Conservation (phyloP, 2,888 invertebrate species). For the Eristalis tenax region DNA sequence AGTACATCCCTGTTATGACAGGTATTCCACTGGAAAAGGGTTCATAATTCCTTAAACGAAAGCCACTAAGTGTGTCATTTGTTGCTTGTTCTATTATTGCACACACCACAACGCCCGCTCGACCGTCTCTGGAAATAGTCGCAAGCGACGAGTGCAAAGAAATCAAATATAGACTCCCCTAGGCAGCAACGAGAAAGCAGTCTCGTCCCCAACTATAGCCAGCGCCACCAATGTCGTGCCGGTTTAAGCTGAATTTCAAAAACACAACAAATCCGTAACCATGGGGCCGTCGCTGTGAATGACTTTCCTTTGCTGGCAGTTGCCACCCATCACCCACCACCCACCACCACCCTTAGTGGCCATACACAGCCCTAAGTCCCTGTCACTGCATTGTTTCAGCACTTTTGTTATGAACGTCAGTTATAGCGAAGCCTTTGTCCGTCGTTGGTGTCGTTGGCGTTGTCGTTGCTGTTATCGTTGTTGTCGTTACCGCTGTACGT, state of each 20-base stretch:
- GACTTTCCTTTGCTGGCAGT: constrained; percentile 26
- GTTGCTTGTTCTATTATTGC: constrained; percentile 46
- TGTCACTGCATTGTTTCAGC: constrained; percentile 44
- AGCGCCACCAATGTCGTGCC: constrained; percentile 6
- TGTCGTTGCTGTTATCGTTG: neutral
- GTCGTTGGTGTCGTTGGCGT: constrained; percentile 17
- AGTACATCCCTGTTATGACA: constrained; percentile 19
- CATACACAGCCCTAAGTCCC: neutral
- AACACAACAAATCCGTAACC: constrained; percentile 67
- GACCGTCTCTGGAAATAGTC: constrained; percentile 12
- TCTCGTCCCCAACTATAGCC: neutral
- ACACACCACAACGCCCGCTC: neutral
- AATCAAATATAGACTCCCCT: constrained; percentile 1
- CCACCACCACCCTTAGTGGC: constrained; percentile 31
- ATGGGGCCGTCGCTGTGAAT: constrained; percentile 29
- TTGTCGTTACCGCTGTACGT: neutral
- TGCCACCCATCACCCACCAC: neutral
- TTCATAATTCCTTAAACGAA: constrained; percentile 45
- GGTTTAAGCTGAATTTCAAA: constrained; percentile 40
- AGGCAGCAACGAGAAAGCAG: neutral
- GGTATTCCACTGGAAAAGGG: constrained; percentile 32
- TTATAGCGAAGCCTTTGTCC: constrained; percentile 52
- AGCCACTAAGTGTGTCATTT: constrained; percentile 63
- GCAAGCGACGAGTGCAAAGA: neutral
- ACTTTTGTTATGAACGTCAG: constrained; percentile 55